Conservation (phyloP, 1,140 invertebrate genomes). For the Caenorhabditis brenneri region DNA sequence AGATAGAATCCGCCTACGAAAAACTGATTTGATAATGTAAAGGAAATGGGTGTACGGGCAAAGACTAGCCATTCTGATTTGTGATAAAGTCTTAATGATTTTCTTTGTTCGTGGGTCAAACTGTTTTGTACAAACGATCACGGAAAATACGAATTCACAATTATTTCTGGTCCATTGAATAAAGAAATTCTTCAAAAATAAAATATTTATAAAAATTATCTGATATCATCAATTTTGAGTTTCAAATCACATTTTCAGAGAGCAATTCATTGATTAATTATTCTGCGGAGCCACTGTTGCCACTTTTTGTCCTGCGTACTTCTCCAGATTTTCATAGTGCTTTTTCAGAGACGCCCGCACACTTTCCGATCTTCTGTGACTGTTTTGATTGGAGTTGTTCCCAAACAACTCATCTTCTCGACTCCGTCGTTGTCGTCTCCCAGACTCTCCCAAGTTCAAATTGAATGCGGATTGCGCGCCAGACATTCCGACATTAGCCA, state of each 20-base stretch:
- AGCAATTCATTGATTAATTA: background rate
- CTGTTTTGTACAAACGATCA: no score
- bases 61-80: background rate
- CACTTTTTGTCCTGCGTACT: constrained; percentile 44
- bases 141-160: no score
- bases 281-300: constrained; percentile 38
- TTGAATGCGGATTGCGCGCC: background rate
- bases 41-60: background rate
- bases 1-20: background rate
- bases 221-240: no score
- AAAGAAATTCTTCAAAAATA: no score
- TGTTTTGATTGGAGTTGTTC: constrained; percentile 9
- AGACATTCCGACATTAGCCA: background rate
- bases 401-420: background rate
- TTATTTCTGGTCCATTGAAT: no score
- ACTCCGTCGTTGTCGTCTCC: background rate
- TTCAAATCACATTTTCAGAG: no score
- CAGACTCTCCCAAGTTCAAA: background rate
- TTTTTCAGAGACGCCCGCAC: constrained; percentile 45
- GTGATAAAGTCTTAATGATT: no score
- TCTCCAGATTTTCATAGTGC: constrained; percentile 44
- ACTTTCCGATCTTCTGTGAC: constrained; percentile 9
- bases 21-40: background rate
- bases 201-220: no score
- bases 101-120: no score